Evolutionary conservation across 2,888 invertebrate species (phyloP).

Genomic region (Leucophora obtusa): DNA sequence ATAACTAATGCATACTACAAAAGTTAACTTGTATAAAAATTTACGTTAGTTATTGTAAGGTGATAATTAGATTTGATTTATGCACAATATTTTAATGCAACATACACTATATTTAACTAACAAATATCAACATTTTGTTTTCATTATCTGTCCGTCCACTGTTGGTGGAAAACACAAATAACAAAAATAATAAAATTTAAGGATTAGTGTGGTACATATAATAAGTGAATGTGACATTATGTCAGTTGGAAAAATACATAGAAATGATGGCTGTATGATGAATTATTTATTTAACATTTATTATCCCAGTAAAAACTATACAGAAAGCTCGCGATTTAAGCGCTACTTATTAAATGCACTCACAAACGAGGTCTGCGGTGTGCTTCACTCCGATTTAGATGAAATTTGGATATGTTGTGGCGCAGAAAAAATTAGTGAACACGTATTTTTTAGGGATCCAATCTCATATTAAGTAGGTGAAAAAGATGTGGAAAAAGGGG

Average conservation of each 20-base stretch:
- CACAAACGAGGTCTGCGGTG: too few species aligned
- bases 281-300: conserved; percentile 47
- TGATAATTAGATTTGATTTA: conserved; percentile 63
- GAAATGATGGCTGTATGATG: conserved; percentile 29
- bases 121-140: conserved; percentile 36
- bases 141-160: not conserved
- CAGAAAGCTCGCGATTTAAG: too few species aligned
- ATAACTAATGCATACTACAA: conserved; percentile 11
- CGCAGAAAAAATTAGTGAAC: too few species aligned
- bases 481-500: too few species aligned
- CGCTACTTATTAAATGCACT: too few species aligned
- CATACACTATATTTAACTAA: conserved; percentile 41
- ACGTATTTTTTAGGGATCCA: too few species aligned
- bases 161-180: conserved; percentile 10
- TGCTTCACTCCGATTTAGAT: too few species aligned
- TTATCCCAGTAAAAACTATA: not conserved
- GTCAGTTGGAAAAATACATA: conserved; percentile 30
- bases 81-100: conserved; percentile 36
- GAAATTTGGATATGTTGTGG: too few species aligned
- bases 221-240: conserved; percentile 55
- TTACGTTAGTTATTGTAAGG: conserved; percentile 35
- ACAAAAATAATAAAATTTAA: conserved; percentile 47
- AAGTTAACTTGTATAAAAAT: conserved; percentile 40
- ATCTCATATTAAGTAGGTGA: too few species aligned
- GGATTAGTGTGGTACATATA: conserved; percentile 32